Evolutionary conservation across 2,797 vertebrate species (phyloP), one percentile per base, ranked within the genome.

Genomic region (Buphagus erythrorhynchus): DNA sequence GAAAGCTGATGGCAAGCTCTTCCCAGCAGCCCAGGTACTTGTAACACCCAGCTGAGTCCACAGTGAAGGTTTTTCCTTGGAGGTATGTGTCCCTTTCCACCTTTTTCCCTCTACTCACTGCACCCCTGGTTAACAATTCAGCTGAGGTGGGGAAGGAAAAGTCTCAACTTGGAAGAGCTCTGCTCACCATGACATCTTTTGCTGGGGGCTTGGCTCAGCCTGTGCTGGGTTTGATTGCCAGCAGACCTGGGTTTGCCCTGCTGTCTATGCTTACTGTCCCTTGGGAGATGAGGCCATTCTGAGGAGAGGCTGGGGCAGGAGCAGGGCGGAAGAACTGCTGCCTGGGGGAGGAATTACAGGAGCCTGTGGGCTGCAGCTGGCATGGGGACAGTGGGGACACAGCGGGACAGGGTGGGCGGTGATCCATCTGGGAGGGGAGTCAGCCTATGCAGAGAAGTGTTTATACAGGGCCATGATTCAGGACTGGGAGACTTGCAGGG

Each of bases 361-460:
- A 86, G 33, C 40, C 28, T 16, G 68, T n/a, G 82, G 29, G 33
- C n/a, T 89, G 7, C 21, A 22, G 59, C 35, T 5, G 6, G n/a
- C 25, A 13, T 35, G 35, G 7, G n/a, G 28, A 69, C 29, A 76
- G 33, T 5, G 6, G 62, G 58, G 49, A 45, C 46, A 57, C 31
- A 48, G 62, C 0, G 0, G n/a, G 25, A 31, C 0, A 0, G 16
- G 8, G 11, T 35, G 38, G 55, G 61, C 66, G 40, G 33, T 7
- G 21, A 48, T 16, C n/a, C 58, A 2, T 10, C 55, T 28, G 63
- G 31, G 40, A 18, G 16, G 25, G 24, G 16, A 36, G 14, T 16
- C 42, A 43, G 42, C 21, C 74, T 38, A n/a, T 48, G 48, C 24
- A 21, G 16, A n/a, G 33, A 22, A 55, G 25, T 11, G 22, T 28